Conservation (phyloP, 2,797 vertebrate species). For the Typhlichthys eigenmanni region DNA sequence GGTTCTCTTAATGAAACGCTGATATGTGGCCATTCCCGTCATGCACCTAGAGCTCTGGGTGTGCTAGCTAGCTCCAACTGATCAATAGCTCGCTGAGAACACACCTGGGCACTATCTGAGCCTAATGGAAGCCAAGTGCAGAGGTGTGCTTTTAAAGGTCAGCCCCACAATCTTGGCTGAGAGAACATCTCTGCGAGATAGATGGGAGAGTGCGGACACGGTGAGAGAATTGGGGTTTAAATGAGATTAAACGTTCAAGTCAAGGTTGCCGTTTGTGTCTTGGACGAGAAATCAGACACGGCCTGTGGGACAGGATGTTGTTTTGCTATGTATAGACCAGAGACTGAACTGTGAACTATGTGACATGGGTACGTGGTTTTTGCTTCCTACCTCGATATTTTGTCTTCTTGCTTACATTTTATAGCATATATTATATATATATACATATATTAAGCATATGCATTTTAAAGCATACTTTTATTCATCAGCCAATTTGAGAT, state of each 20-base stretch:
- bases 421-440: no score
- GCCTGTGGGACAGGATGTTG: slow-evolving; percentile 1
- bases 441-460: no score
- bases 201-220: slow-evolving; percentile 16
- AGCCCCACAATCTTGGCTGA: slow-evolving; percentile 40
- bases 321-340: not conserved
- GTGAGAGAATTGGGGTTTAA: slow-evolving; percentile 41
- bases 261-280: slow-evolving; percentile 17
- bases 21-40: slow-evolving; percentile 35
- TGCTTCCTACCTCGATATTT: no score
- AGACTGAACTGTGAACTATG: not conserved
- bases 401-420: no score
- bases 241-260: slow-evolving; percentile 42
- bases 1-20: slow-evolving; percentile 66
- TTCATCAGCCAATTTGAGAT: no score
- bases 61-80: slow-evolving; percentile 40
- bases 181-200: slow-evolving; percentile 41
- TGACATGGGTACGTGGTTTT: not conserved
- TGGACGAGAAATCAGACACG: slow-evolving; percentile 7
- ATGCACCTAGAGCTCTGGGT: slow-evolving; percentile 43
- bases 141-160: slow-evolving; percentile 61
- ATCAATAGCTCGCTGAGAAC: slow-evolving; percentile 62
- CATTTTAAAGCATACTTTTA: no score
- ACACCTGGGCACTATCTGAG: slow-evolving; percentile 30
- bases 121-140: slow-evolving; percentile 38